Base-by-base conservation (phyloP, 1,140 invertebrate genomes). In the Trichonephila inaurata region DNA sequence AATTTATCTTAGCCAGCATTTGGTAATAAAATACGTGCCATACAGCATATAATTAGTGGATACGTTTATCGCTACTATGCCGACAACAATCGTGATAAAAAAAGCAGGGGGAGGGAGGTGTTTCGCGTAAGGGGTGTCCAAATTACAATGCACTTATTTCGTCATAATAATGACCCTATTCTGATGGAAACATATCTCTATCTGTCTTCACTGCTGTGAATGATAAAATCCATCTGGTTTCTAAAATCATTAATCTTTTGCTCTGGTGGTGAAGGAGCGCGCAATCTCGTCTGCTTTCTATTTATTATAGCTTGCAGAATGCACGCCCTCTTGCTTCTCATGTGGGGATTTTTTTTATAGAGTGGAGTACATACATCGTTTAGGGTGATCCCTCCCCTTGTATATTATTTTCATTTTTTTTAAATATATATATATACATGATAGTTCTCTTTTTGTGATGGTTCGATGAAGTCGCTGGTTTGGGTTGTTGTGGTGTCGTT, bases 21-120 rank as follows among this genome's bases (percentile, higher is more conserved):
- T 83, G 91, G 91, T 92, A 92, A 92, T 92, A 92, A 92, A 92
- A 92, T 92, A 92, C 91, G 91, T 92, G 91, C 91, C 91, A 92
- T 92, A 92, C 91, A 92, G 91, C 91, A 61, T 92, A 92, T 92
- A 92, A 92, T 92, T 92, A 92, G 91, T 87, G 90, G 90, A 33
- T 66, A 33, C 90, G 66, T 81, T 92, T 92, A 92, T 85, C 90
- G 44, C 90, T 51, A 60, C 28, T 19, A 44, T 81, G 91, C 77
- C 82, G 91, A 92, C 91, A 92, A 92, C 91, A 92, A 85, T 92
- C 91, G 91, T 87, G 91, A 92, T 92, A 92, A 92, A 92, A 60
- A 91, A 83, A 61, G 91, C 58, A 28, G 90, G 28, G 81, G 18
- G 62, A 61, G 91, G 72, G 60, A 81, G 28, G 81, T 33, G 18